phyloP scores from a whole-genome alignment of 1,140 invertebrate genomes.

The Trachymyrmex cornetzi region DNA sequence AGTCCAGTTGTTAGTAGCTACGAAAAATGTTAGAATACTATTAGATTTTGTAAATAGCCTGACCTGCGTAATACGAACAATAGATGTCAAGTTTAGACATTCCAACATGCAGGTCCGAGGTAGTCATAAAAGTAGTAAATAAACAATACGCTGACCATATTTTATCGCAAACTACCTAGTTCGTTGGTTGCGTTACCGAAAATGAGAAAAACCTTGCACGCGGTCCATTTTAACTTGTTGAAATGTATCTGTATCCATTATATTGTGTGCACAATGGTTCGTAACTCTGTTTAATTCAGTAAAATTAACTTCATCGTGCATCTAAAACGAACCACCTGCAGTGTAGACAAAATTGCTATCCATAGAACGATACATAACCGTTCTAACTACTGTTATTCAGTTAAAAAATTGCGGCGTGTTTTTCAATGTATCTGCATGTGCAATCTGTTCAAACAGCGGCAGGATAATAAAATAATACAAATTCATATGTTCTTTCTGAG shows the following conservation, averaged over 20 bases:
- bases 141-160: conserved; percentile 36
- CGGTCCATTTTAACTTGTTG: conserved; percentile 51
- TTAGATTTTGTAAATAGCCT: background rate
- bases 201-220: conserved; percentile 26
- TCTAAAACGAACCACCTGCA: conserved; percentile 32
- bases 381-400: conserved; percentile 6
- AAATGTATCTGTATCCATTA: conserved; percentile 59
- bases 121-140: conserved; percentile 47
- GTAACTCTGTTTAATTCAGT: conserved; percentile 53
- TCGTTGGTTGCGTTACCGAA: background rate
- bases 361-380: background rate
- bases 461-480: conserved; percentile 31
- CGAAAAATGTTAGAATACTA: background rate
- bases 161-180: conserved; percentile 33
- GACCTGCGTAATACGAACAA: conserved; percentile 36
- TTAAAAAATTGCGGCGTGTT: background rate
- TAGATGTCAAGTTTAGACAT: conserved; percentile 30
- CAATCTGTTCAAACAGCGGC: background rate
- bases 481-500: background rate
- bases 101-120: background rate
- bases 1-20: background rate
- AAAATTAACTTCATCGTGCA: conserved; percentile 50
- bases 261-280: conserved; percentile 48
- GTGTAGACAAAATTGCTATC: conserved; percentile 25
- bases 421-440: background rate